Conservation (phyloP, 2,797 vertebrate species). For the Myotis myotis region DNA sequence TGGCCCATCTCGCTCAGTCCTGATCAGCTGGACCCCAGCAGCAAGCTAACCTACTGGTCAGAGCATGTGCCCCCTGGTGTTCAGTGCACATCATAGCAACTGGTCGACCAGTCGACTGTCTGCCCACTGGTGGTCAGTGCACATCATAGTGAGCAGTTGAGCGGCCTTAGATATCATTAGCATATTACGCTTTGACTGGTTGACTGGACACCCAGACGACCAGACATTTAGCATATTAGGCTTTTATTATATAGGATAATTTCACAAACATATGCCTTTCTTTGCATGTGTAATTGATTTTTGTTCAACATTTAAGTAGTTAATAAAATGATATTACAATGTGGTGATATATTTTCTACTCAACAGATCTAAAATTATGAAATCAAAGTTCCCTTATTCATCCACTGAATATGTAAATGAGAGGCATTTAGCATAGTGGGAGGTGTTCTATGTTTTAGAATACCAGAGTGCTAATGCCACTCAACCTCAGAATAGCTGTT, state of each 20-base stretch:
- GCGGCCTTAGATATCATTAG: too few relatives aligned
- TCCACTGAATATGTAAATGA: not conserved
- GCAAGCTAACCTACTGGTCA: too few relatives aligned
- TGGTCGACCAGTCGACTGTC: too few relatives aligned
- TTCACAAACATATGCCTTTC: slow-evolving; percentile 37
- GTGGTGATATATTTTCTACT: not conserved
- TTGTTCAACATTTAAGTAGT: not conserved
- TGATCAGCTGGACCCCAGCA: too few relatives aligned
- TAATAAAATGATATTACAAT: slow-evolving; percentile 46
- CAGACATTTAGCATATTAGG: too few relatives aligned
- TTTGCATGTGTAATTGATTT: not conserved
- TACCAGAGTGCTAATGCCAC: not conserved
- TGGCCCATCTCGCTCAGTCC: too few relatives aligned
- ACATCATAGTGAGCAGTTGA: too few relatives aligned
- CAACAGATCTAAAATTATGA: slow-evolving; percentile 38
- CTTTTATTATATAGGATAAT: not conserved
- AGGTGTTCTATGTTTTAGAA: slow-evolving; percentile 23
- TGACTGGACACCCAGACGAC: too few relatives aligned
- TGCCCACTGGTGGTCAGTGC: too few relatives aligned
- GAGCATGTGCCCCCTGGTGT: too few relatives aligned
- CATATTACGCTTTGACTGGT: too few relatives aligned
- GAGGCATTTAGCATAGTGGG: not conserved
- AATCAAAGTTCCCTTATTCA: slow-evolving; percentile 19
- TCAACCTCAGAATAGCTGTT: not conserved
- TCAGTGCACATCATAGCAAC: too few relatives aligned